Percentiles rank a stretch among this genome's conserved stretches.
Evolutionary conservation across 2,888 invertebrate genomes (phyloP).

Genomic region (Metalampra italica): DNA sequence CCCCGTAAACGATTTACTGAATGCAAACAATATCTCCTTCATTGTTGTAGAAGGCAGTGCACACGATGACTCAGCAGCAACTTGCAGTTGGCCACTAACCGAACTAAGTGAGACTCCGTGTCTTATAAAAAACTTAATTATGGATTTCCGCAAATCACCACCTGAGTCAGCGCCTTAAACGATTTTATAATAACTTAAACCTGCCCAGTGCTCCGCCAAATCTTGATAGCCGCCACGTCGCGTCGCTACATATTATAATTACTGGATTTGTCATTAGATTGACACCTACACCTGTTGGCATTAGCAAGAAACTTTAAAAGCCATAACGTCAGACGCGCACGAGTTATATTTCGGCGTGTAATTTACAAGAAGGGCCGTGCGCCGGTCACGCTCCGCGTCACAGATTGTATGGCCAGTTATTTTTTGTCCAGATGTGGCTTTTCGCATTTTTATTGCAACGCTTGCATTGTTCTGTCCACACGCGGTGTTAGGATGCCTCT

Average conservation of each 20-base stretch:
- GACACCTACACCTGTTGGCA: slow-evolving; percentile 11
- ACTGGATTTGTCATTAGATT: slow-evolving; percentile 9
- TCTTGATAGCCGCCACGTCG: not conserved
- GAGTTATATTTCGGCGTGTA: not conserved
- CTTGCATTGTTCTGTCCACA: slow-evolving; percentile 55
- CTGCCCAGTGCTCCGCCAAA: not conserved
- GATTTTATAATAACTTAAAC: slow-evolving; percentile 1
- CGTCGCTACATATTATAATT: slow-evolving; percentile 1
- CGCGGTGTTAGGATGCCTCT: slow-evolving; percentile 30
- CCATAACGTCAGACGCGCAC: not conserved
- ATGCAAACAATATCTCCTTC: too few relatives aligned
- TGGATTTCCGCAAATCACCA: slow-evolving; percentile 1
- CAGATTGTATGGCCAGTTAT: slow-evolving; percentile 20
- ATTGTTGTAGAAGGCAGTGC: too few relatives aligned
- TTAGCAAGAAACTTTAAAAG: not conserved
- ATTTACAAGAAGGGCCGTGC: not conserved
- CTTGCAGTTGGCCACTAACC: not conserved
- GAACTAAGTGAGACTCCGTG: not conserved
- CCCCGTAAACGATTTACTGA: too few relatives aligned
- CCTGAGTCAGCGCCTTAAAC: not conserved
- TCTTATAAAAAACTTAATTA: not conserved
- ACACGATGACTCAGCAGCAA: too few relatives aligned
- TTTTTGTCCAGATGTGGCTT: slow-evolving; percentile 44
- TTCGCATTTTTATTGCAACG: slow-evolving; percentile 50
- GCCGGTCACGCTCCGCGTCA: slow-evolving; percentile 17